Conservation (phyloP, 2,888 invertebrate genomes). For the Siphlonurus alternatus region DNA sequence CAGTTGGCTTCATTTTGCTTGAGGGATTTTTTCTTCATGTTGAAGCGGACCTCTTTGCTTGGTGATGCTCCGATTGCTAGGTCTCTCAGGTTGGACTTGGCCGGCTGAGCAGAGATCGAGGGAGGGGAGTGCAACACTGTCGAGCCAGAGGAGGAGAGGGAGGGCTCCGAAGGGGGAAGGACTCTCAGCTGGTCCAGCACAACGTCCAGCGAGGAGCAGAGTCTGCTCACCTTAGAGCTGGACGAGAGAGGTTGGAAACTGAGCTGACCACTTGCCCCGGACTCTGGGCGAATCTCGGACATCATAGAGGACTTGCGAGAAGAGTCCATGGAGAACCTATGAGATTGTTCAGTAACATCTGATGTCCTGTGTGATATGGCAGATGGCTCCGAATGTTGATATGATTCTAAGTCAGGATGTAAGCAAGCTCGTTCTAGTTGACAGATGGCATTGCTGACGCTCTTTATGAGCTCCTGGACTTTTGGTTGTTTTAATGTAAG, state of each 20-base stretch:
- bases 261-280: not conserved
- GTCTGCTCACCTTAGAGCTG: not conserved
- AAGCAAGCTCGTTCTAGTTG: not conserved
- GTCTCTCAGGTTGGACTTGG: not conserved
- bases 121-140: not conserved
- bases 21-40: too few relatives aligned
- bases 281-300: not conserved
- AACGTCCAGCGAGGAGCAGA: not conserved
- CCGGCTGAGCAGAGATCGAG: not conserved
- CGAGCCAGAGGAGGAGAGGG: not conserved
- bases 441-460: not conserved
- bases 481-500: not conserved
- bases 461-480: not conserved
- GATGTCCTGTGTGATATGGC: not conserved
- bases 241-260: not conserved
- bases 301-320: not conserved
- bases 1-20: too few relatives aligned
- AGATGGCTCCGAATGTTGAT: not conserved
- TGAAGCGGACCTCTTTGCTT: not conserved
- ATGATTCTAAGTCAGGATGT: not conserved
- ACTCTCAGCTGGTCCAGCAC: not conserved
- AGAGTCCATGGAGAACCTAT: not conserved
- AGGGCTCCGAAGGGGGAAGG: not conserved
- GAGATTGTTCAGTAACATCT: not conserved
- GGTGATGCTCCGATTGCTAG: not conserved